Base-by-base conservation (phyloP, 2,888 invertebrate genomes). In the Sminthurinus aureus region DNA sequence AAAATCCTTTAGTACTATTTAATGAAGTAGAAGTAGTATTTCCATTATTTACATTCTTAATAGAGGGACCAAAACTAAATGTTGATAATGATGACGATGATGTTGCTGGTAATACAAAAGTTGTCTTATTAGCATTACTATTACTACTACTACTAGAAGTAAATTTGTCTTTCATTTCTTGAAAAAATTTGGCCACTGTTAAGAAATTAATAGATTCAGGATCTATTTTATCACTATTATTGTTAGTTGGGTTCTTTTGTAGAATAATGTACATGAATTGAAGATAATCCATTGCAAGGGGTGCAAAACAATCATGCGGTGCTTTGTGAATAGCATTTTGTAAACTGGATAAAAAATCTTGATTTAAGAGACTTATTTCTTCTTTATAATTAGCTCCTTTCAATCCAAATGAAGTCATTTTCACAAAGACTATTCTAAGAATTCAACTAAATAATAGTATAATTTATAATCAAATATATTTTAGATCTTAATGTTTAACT, bases 251-350 rank as follows among this genome's bases (percentile, higher is more conserved):
- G 26, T 38, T 51, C 22, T 20, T n/a, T 79, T 71, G 80, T 82
- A 79, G 50, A n/a, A 52, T 75, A 38, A 38, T 79, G 64, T 85
- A 84, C 67, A 85, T 24, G 26, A 85, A 84, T 78, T 79, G 69
- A 15, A 86, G n/a, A 26, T 86, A 86, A 38, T 86, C 85, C 83
- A 85, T 85, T 12, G 84, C 85, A 0, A 85, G 26, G 26, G 86
- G 86, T 58, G 84, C 82, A 22, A 86, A 73, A 67, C 86, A 85
- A 13, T 79, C 81, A 15, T 84, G 75, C 13, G 86, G 85, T 26
- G 81, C 78, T 69, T 80, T 84, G 8, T 82, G 69, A 22, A 86
- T 52, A 9, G 81, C 78, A 24, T 83, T 77, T 67, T 84, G 83
- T 58, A 84, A 76, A 24, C 83, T 81, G n/a, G 11, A 15, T 2